A percentile compares a stretch with the other conserved stretches of the same genome.
These are phyloP conservation scores for Arrhopalites spinosus DNA, from an alignment of 2,888 invertebrate genomes.

Conservation along the genomic window DNA sequence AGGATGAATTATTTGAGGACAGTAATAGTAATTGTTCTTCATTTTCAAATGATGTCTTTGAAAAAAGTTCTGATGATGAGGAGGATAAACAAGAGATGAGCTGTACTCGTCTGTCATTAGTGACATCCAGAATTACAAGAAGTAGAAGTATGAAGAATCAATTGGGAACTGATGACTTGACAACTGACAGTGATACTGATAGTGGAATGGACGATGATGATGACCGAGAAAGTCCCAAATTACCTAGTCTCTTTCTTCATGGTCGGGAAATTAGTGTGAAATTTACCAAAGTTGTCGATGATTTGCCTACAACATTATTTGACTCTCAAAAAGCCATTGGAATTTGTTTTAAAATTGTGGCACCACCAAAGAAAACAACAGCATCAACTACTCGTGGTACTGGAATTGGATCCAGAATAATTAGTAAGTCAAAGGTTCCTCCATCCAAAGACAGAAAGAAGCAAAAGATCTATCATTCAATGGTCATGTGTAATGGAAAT, in stretches of 20 bases:
- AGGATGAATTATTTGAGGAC: too few species aligned
- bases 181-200: neutral
- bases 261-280: neutral
- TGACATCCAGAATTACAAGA: neutral
- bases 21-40: neutral
- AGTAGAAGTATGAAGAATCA: neutral
- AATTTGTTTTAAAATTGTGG: neutral
- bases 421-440: neutral
- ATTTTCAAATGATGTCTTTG: neutral
- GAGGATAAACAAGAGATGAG: neutral
- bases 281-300: neutral
- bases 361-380: neutral
- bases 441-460: neutral
- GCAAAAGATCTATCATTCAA: neutral
- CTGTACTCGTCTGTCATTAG: neutral
- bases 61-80: neutral
- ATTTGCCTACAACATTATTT: neutral
- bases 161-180: neutral
- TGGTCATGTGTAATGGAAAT: conserved; percentile 45
- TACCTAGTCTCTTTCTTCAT: neutral
- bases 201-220: too few species aligned
- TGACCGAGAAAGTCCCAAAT: neutral
- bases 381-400: neutral
- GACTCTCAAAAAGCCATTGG: neutral
- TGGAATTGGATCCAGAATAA: conserved; percentile 12